A percentile compares a stretch with the other conserved stretches of the same genome.
phyloP scores from a whole-genome alignment of 2,113 vertebrate genomes.

The Hyperopisus bebe region DNA sequence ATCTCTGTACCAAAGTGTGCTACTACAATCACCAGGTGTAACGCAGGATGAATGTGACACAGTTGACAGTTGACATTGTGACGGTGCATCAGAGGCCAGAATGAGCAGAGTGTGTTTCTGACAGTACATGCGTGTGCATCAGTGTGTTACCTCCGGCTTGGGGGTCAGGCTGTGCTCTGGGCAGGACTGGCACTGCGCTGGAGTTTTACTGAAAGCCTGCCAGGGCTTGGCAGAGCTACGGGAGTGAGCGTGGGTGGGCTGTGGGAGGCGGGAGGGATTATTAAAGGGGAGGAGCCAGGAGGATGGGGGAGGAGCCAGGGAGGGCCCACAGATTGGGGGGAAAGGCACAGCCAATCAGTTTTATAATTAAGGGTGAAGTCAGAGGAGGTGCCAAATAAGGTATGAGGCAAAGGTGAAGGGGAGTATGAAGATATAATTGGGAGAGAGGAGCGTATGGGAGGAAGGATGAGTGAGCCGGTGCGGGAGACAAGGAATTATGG shows the following conservation, averaged over 20 bases:
- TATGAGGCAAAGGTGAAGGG: background rate
- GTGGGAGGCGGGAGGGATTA: constrained; percentile 48
- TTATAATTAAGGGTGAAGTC: background rate
- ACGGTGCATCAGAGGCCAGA: background rate
- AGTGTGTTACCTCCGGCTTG: constrained; percentile 67
- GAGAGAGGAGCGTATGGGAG: background rate
- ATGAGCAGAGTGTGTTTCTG: constrained; percentile 16
- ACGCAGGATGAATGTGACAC: background rate
- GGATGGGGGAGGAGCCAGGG: constrained; percentile 8
- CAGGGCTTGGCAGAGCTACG: constrained; percentile 99
- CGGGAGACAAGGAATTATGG: constrained; percentile 21
- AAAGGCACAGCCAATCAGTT: constrained; percentile 1
- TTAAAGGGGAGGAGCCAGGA: constrained; percentile 28
- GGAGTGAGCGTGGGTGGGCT: constrained; percentile 85
- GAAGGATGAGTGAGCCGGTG: background rate
- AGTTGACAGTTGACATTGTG: no score
- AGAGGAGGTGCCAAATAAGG: constrained; percentile 2
- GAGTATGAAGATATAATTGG: background rate
- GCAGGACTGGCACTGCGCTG: constrained; percentile 83
- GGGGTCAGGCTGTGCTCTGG: constrained; percentile 67
- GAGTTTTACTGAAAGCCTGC: constrained; percentile 97
- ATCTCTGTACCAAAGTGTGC: background rate
- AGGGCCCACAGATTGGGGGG: background rate
- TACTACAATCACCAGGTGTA: background rate
- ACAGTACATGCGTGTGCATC: constrained; percentile 35